Evolutionary conservation across 2,888 invertebrate species (phyloP).

Genomic region (Xiphydria camelus): DNA sequence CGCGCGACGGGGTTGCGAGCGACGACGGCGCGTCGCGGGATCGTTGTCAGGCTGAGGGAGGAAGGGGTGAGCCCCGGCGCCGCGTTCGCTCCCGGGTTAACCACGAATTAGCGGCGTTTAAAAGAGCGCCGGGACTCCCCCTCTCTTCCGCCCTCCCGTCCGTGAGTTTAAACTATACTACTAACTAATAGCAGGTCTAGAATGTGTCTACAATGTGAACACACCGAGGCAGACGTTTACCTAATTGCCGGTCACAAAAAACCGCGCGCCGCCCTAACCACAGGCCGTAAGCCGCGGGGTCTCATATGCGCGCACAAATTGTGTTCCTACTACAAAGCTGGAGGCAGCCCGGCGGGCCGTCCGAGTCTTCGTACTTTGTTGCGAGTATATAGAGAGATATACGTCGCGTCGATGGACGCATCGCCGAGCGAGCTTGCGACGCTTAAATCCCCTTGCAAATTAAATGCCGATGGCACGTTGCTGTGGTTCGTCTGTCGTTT

Average conservation of each 20-base stretch:
- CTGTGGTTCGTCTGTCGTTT: too few species aligned
- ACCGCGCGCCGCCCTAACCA: constrained; percentile 58
- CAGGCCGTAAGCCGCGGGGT: constrained; percentile 52
- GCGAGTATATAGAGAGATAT: too few species aligned
- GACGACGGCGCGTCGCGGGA: not conserved
- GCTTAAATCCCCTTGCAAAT: too few species aligned
- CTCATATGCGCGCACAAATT: too few species aligned
- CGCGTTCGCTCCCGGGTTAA: constrained; percentile 36
- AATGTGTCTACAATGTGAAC: constrained; percentile 52
- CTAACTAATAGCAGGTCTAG: constrained; percentile 53
- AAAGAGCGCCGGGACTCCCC: constrained; percentile 26
- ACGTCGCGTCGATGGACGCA: too few species aligned
- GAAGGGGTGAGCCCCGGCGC: constrained; percentile 10
- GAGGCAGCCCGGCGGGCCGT: too few species aligned
- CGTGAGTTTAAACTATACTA: constrained; percentile 52
- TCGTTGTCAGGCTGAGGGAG: not conserved
- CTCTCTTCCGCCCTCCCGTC: constrained; percentile 24
- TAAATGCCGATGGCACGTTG: too few species aligned
- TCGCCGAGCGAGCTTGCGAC: too few species aligned
- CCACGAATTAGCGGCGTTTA: constrained; percentile 50
- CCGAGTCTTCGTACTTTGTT: too few species aligned
- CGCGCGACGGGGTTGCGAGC: too few species aligned
- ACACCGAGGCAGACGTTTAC: constrained; percentile 54
- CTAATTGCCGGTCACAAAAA: constrained; percentile 58
- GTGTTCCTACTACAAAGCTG: too few species aligned